These are phyloP conservation scores for Cepaea hortensis DNA, from an alignment of 2,888 invertebrate species.

Conservation along the genomic window DNA sequence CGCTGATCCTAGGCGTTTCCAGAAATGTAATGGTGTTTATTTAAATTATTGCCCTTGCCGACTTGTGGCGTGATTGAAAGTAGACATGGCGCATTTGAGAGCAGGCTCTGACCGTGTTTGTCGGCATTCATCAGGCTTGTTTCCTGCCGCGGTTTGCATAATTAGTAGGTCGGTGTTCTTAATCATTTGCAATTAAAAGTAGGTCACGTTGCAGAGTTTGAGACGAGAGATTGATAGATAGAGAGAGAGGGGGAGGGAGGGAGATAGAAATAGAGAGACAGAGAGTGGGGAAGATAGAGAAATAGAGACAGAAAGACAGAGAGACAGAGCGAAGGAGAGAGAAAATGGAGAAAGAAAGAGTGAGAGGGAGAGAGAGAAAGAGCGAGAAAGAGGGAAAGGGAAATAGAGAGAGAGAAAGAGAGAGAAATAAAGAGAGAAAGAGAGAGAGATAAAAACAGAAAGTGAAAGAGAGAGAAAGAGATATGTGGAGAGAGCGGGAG, in stretches of 20 bases:
- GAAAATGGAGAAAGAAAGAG: too few relatives aligned
- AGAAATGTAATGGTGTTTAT: slow-evolving; percentile 38
- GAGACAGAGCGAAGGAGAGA: too few relatives aligned
- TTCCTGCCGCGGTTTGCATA: neutral
- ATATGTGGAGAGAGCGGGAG: too few relatives aligned
- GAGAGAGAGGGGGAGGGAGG: neutral
- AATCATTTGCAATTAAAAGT: neutral
- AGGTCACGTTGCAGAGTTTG: neutral
- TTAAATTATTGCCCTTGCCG: slow-evolving; percentile 14
- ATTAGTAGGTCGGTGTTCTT: slow-evolving; percentile 18
- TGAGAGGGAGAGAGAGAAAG: too few relatives aligned
- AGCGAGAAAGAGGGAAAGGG: too few relatives aligned
- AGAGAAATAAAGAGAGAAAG: neutral
- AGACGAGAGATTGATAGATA: neutral
- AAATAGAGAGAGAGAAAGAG: neutral
- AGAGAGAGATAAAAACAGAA: too few relatives aligned
- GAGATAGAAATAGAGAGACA: too few relatives aligned
- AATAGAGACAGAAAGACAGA: too few relatives aligned
- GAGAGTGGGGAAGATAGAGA: too few relatives aligned
- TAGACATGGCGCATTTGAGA: neutral
- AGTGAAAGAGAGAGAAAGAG: too few relatives aligned
- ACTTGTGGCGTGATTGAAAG: slow-evolving; percentile 10
- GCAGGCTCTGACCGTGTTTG: neutral
- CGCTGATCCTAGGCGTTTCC: neutral
- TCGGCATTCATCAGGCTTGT: neutral